phyloP scores from a whole-genome alignment of 1,140 invertebrate species.

The Aethina tumida region DNA sequence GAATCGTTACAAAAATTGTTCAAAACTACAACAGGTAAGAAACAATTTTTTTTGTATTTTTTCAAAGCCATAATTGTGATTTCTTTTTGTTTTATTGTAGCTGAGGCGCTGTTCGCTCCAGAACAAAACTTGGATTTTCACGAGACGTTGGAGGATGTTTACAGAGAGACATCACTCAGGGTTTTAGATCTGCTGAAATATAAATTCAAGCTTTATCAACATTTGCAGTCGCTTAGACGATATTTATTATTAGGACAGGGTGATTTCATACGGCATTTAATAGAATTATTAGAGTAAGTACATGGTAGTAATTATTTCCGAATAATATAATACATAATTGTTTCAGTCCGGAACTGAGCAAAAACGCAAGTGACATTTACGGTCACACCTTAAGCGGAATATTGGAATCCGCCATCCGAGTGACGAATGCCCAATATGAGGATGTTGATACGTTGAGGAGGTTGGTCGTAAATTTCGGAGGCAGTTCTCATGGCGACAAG shows the following conservation, averaged over 20 bases:
- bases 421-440: slow-evolving; percentile 92
- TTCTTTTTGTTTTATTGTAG: slow-evolving; percentile 38
- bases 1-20: slow-evolving; percentile 50
- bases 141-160: slow-evolving; percentile 70
- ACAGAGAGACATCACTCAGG: slow-evolving; percentile 75
- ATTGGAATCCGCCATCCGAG: slow-evolving; percentile 82
- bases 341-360: slow-evolving; percentile 73
- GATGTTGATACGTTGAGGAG: slow-evolving; percentile 81
- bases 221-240: slow-evolving; percentile 80
- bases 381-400: slow-evolving; percentile 82
- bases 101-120: slow-evolving; percentile 58
- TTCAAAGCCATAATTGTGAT: too few species aligned
- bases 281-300: slow-evolving; percentile 81
- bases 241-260: slow-evolving; percentile 91
- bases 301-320: slow-evolving; percentile 2
- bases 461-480: slow-evolving; percentile 75
- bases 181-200: slow-evolving; percentile 78
- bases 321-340: too few species aligned
- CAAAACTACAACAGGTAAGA: slow-evolving; percentile 30
- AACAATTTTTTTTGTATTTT: slow-evolving; percentile 2
- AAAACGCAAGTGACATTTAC: slow-evolving; percentile 78
- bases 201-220: slow-evolving; percentile 82
- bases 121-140: slow-evolving; percentile 66
- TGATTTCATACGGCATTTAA: slow-evolving; percentile 88
- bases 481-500: slow-evolving; percentile 54